Conservation (phyloP, 2,797 vertebrate species). For the Ambastaia sidthimunki region DNA sequence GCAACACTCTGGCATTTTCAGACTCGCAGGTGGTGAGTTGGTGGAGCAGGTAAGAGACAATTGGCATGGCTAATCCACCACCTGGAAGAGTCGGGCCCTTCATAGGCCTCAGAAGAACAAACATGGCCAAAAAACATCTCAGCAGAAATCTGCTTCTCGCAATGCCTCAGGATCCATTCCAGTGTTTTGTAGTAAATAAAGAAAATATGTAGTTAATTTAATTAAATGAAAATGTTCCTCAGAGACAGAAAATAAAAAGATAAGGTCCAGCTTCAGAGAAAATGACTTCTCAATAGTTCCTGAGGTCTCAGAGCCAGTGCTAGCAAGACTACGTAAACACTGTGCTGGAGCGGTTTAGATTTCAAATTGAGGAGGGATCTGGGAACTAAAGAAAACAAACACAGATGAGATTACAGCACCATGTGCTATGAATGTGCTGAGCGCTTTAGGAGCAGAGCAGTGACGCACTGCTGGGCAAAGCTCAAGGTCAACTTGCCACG, state of each 20-base stretch:
- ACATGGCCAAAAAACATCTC: constrained; percentile 12
- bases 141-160: background rate
- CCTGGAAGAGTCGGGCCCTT: constrained; percentile 17
- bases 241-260: background rate
- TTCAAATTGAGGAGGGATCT: constrained; percentile 27
- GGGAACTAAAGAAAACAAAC: constrained; percentile 42
- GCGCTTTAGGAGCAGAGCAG: constrained; percentile 6
- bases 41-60: constrained; percentile 27
- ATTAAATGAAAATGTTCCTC: too few relatives aligned
- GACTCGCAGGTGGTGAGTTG: constrained; percentile 36
- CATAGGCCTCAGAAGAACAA: background rate
- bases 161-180: background rate
- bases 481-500: constrained; percentile 29
- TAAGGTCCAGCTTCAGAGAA: background rate
- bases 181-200: background rate
- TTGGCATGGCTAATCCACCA: constrained; percentile 18
- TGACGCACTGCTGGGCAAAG: constrained; percentile 25
- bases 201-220: background rate
- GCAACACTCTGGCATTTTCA: constrained; percentile 34
- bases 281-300: too few relatives aligned
- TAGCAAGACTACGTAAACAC: constrained; percentile 29
- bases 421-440: background rate
- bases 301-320: background rate
- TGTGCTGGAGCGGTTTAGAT: constrained; percentile 27
- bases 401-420: background rate